Evolutionary conservation across 2,113 vertebrate genomes (phyloP).

Genomic region (Myotis brandtii): DNA sequence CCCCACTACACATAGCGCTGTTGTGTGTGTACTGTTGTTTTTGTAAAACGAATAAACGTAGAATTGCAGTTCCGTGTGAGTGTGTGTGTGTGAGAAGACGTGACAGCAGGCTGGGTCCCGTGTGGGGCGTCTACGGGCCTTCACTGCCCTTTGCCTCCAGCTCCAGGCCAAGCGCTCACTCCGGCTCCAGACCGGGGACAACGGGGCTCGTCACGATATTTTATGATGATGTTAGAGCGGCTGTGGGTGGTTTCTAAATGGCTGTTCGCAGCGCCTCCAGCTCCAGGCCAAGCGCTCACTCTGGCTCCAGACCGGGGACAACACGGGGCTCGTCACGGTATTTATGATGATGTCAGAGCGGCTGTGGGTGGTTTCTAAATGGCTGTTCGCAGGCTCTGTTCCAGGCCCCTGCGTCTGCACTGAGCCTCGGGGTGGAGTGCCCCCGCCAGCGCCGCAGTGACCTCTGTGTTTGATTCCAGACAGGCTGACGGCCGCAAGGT

Average conservation of each 20-base stretch:
- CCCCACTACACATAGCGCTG: rapidly evolving
- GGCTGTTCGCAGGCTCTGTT: rapidly evolving
- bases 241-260: rapidly evolving
- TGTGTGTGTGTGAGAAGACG: too few relatives aligned
- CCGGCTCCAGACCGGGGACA: rapidly evolving
- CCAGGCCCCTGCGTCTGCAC: rapidly evolving
- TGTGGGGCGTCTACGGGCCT: rapidly evolving
- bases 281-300: rapidly evolving
- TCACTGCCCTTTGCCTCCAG: neutral
- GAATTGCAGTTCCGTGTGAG: rapidly evolving
- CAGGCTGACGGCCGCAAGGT: slow-evolving; percentile 97
- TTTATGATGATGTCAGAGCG: rapidly evolving
- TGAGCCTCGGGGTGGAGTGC: rapidly evolving
- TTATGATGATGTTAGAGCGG: rapidly evolving
- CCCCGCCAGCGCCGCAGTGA: rapidly evolving
- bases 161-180: rapidly evolving
- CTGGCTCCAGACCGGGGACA: rapidly evolving
- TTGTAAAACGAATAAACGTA: neutral
- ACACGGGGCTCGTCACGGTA: rapidly evolving
- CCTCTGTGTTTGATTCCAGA: slow-evolving; percentile 81
- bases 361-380: rapidly evolving
- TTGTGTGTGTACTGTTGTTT: rapidly evolving
- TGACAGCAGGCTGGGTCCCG: neutral
- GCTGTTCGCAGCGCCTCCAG: rapidly evolving
- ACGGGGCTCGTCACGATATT: rapidly evolving